Evolutionary conservation across 2,888 invertebrate genomes (phyloP).

Genomic region (Hirtodrosophila trivittata): DNA sequence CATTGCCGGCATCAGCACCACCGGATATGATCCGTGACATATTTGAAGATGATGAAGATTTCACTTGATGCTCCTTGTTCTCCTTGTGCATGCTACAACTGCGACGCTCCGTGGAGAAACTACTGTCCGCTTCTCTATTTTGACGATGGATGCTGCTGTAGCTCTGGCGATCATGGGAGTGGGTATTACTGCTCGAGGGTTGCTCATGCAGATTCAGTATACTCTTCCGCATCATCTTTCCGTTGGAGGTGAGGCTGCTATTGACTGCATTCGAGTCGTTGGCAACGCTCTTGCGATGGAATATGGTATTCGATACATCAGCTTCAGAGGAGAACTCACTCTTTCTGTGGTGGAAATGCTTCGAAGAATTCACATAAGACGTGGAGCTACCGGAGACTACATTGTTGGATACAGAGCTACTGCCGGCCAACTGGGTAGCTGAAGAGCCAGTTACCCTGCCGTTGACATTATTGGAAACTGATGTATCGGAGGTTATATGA

Average conservation of each 20-base stretch:
- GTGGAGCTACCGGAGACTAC: constrained; percentile 36
- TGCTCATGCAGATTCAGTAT: constrained; percentile 91
- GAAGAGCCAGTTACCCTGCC: constrained; percentile 32
- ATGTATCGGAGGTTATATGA: constrained; percentile 19
- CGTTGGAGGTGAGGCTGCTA: constrained; percentile 83
- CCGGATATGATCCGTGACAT: constrained; percentile 66
- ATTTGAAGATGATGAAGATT: constrained; percentile 48
- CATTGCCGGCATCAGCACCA: constrained; percentile 22
- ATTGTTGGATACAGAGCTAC: constrained; percentile 29
- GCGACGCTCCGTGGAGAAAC: constrained; percentile 60
- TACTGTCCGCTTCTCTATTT: constrained; percentile 85
- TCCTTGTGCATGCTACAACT: constrained; percentile 68
- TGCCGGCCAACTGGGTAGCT: constrained; percentile 21
- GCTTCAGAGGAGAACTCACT: constrained; percentile 90
- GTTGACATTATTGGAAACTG: constrained; percentile 20
- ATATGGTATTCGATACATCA: constrained; percentile 90
- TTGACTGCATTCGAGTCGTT: constrained; percentile 71
- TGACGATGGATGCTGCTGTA: constrained; percentile 92
- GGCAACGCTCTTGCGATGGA: constrained; percentile 87
- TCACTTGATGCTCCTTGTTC: constrained; percentile 55
- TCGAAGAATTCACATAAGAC: constrained; percentile 59
- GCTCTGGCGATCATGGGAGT: constrained; percentile 90
- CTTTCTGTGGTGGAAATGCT: constrained; percentile 87
- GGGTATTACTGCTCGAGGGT: constrained; percentile 87
- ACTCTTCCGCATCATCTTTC: constrained; percentile 91